Base-by-base conservation (phyloP, 2,113 vertebrate species). In the Otis tarda region DNA sequence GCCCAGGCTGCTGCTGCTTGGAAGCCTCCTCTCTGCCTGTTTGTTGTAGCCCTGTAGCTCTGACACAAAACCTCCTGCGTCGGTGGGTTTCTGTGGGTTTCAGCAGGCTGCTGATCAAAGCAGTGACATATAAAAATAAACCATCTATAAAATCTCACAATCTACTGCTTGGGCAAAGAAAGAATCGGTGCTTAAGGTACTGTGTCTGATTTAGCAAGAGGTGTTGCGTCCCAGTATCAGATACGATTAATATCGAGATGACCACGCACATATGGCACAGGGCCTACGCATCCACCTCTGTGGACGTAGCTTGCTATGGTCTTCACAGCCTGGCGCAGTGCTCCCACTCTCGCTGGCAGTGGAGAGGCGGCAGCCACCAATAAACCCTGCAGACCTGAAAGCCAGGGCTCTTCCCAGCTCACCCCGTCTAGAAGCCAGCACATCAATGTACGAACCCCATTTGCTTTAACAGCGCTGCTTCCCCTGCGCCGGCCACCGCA, bases 401-500 rank as follows among this genome's bases (percentile, higher is more conserved):
- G 43, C 31, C 39, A 39, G 21, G 11, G 65, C 49, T 82, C 53
- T 81, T 85, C 52, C 41, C 88, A 63, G 57, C 59, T 82, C 94
- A 53, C 21, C 31, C 22, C 0, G 0, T 17, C 22, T 14, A 14
- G 37, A 73, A 47, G 13, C 35, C 45, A 65, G 31, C 71, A 35
- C 74, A 47, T 45, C 45, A 17, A 10, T 0, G 0, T 28, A 14
- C 2, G 9, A 76, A 76, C 35, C 33, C 11, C 16, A 22, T 25
- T 59, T 49, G 27, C 35, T 89, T 33, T 68, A 31, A 53, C 43
- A 39, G 57, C 27, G 5, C 20, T 5, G 50, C 49, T 19, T 64
- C 17, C 74, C 14, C 37, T 2, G 4, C 41, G 22, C 19, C 0
- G 0, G 21, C 35, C 78, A n/a, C 75, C 56, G 35, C 45, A 31